These are phyloP conservation scores for Chironomus riparius DNA, from an alignment of 2,888 invertebrate genomes.

Conservation along the genomic window DNA sequence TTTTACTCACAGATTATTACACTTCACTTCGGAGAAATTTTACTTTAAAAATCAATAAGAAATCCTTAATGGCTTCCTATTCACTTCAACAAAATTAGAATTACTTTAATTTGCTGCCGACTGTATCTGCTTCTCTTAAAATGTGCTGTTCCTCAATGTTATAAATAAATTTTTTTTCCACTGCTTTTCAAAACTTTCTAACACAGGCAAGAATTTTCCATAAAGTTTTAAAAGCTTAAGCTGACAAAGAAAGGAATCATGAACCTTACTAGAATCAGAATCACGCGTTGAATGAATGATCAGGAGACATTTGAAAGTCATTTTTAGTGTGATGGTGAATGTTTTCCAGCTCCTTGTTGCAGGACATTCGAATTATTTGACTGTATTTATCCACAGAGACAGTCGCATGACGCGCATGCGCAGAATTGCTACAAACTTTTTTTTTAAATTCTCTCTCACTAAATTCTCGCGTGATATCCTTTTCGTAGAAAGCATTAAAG, in stretches of 20 bases:
- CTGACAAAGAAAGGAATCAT: background rate
- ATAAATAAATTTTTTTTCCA: background rate
- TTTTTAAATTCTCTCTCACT: too few relatives aligned
- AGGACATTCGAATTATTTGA: background rate
- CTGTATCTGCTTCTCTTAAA: background rate
- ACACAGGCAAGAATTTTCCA: background rate
- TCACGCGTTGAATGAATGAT: constrained; percentile 8
- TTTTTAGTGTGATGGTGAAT: constrained; percentile 1
- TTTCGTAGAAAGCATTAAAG: too few relatives aligned
- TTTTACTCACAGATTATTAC: background rate
- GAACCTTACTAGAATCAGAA: background rate
- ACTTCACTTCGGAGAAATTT: background rate
- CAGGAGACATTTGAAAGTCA: constrained; percentile 17
- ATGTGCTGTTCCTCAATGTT: background rate
- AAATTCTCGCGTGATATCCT: too few relatives aligned
- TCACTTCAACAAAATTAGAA: background rate
- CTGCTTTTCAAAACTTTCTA: background rate
- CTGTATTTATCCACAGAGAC: too few relatives aligned
- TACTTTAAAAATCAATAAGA: background rate
- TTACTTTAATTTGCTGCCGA: background rate
- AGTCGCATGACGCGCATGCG: too few relatives aligned
- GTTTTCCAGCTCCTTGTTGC: background rate
- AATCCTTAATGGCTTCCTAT: background rate
- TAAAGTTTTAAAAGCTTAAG: background rate
- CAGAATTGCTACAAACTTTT: too few relatives aligned